A percentile compares a stretch with the other conserved stretches of the same genome.
These are phyloP conservation scores for Latrodectus geometricus DNA, from an alignment of 1,140 invertebrate genomes.

Conservation along the genomic window DNA sequence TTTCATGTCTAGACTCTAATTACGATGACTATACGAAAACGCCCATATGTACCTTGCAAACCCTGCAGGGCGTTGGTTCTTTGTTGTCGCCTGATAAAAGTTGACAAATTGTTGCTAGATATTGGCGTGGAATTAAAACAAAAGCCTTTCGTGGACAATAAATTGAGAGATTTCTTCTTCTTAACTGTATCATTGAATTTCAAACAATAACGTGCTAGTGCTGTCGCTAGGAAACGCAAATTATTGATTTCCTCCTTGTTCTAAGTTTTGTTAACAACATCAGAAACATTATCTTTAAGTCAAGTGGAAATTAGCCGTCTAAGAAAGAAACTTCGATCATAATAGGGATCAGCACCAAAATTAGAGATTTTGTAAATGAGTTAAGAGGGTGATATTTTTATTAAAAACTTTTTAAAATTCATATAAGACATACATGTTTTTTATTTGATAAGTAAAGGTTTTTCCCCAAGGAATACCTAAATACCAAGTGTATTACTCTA, in stretches of 20 bases:
- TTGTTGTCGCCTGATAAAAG: conserved; percentile 15
- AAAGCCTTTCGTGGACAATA: conserved; percentile 21
- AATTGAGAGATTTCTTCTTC: conserved; percentile 22
- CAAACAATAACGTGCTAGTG: conserved; percentile 46
- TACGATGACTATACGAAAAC: background rate
- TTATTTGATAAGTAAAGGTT: too few species aligned
- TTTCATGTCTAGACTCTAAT: too few species aligned
- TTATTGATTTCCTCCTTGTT: conserved; percentile 37
- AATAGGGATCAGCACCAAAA: conserved; percentile 11
- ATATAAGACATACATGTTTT: too few species aligned
- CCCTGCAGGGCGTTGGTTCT: conserved; percentile 4
- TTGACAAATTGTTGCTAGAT: conserved; percentile 19
- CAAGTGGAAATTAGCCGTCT: conserved; percentile 49
- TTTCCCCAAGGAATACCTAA: too few species aligned
- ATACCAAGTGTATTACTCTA: too few species aligned
- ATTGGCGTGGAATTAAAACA: conserved; percentile 35
- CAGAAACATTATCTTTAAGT: conserved; percentile 51
- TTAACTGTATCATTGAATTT: conserved; percentile 36
- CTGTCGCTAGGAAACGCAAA: conserved; percentile 45
- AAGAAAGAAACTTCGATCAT: conserved; percentile 1
- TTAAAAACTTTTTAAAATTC: too few species aligned
- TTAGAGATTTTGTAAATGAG: background rate
- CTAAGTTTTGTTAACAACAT: conserved; percentile 48
- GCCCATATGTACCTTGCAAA: background rate
- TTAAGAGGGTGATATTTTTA: too few species aligned